phyloP scores from a whole-genome alignment of 2,888 invertebrate species.

The Eumerus sabulonum region DNA sequence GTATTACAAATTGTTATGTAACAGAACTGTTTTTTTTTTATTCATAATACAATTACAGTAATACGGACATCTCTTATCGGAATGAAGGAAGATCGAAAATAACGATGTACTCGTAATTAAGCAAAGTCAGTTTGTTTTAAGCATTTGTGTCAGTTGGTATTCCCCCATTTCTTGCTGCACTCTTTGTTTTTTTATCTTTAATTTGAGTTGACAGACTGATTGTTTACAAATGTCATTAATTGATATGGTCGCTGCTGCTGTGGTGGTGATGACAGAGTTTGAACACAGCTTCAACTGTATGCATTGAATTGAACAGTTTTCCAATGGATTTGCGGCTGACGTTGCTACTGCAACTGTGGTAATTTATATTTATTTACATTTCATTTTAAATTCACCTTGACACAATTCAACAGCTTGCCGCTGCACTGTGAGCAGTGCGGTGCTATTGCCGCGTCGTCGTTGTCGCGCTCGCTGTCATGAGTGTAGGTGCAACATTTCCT shows the following conservation, averaged over 20 bases:
- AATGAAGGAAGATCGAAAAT: slow-evolving; percentile 50
- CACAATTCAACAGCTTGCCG: slow-evolving; percentile 55
- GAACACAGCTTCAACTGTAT: not conserved
- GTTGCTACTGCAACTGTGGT: slow-evolving; percentile 60
- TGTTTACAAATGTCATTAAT: slow-evolving; percentile 61
- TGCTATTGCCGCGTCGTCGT: slow-evolving; percentile 1
- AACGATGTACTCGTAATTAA: slow-evolving; percentile 62
- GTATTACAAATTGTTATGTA: slow-evolving; percentile 60
- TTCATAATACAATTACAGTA: no score
- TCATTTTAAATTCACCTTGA: slow-evolving; percentile 68
- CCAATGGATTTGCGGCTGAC: slow-evolving; percentile 44
- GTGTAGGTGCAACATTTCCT: slow-evolving; percentile 69
- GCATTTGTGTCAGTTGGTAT: slow-evolving; percentile 55
- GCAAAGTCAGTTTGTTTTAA: slow-evolving; percentile 49
- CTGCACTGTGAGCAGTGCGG: slow-evolving; percentile 12
- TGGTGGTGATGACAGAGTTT: not conserved
- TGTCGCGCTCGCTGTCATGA: slow-evolving; percentile 48
- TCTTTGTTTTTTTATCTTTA: slow-evolving; percentile 21
- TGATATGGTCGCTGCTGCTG: slow-evolving; percentile 18
- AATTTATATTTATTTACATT: slow-evolving; percentile 69
- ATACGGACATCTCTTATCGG: slow-evolving; percentile 42
- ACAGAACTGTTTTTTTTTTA: not conserved
- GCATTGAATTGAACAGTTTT: slow-evolving; percentile 54
- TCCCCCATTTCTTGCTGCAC: no score
- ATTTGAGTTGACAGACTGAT: slow-evolving; percentile 50